Evolutionary conservation across 2,888 invertebrate species (phyloP), one percentile per base, ranked within the genome.

Genomic region (Choreutis nemorana): DNA sequence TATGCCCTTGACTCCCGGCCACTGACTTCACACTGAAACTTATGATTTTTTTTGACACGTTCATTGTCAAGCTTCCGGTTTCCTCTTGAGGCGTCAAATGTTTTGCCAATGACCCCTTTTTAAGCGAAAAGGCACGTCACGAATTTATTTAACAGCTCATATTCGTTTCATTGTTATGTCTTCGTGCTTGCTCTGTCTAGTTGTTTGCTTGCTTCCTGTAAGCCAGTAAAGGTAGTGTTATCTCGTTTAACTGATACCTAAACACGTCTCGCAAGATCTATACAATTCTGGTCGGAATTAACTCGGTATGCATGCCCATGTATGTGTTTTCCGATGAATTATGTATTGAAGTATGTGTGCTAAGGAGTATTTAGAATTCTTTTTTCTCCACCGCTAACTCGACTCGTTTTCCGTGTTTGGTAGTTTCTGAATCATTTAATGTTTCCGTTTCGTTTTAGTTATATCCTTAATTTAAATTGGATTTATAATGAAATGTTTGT

Each of bases 371-470:
- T 48, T 45, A 43, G 45, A 48, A 51, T 54, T 52, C 39, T 57
- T 61, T 59, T 56, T 56, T 46, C 39, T 37, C 46, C 40, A 37
- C 36, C 45, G 49, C 48, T 45, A 37, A 45, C 36, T 45, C 34
- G 41, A 47, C 45, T 50, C 41, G 50, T 39, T 34, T 36, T 28
- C 65, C 61, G 44, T 66, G 59, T 66, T 56, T 55, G 60, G 65
- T 28, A 25, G 42, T 30, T 36, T 39, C 44, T 62, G 61, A 64
- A 52, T 65, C 58, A 61, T 45, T 49, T 51, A 13, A 23, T 23
- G 52, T 56, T 48, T 44, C 44, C 43, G 44, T 44, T 44, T 43
- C 35, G 49, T 50, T 40, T 39, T 18, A 18, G 7, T 6, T 7
- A 8, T 18, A 8, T 18, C 6, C 8, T 18, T 1, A 18, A 6